Evolutionary conservation across 1,140 invertebrate species (phyloP), one percentile per base, ranked within the genome.

Genomic region (Pseudomyrmex cubaensis): DNA sequence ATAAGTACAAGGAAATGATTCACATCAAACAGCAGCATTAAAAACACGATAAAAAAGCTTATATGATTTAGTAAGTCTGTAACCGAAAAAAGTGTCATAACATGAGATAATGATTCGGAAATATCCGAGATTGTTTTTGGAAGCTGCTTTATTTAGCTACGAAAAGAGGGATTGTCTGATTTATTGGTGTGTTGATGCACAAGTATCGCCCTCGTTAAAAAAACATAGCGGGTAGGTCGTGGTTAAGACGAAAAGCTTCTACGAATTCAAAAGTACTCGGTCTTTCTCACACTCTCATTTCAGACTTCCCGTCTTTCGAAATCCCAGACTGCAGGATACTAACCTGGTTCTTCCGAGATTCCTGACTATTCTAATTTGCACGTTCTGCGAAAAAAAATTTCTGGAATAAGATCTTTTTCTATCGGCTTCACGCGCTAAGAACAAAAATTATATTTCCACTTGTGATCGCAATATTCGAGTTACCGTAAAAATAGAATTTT

Each of bases 151-250:
- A 72, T 72, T 72, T 80, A 80, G 22, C 22, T 17, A 17, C 44
- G 15, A 17, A 35, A 59, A 25, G 22, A 50, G 25, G 22, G 46
- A 25, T 59, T 13, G 8, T 13, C 54, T 61, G 35, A 80, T 80
- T 80, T 80, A 70, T 70, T n/a, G 22, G 64, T 17, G 48, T 66
- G 52, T 48, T 78, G 22, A 80, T 80, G 48, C 22, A 72, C 25
- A 22, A 25, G 15, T 70, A 22, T 70, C 22, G 54, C 7, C 10
- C 12, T 59, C 10, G 15, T 48, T 66, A 57, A 80, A 80, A 59
- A 61, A 4, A 48, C 10, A 50, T 56, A 57, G 13, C 62, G 48
- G 61, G 46, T 54, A 78, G 13, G 15, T 78, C 44, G 64, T 50
- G 12, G 56, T 50, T 61, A 44, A 48, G 66, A 61, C 17, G 20